phyloP scores from a whole-genome alignment of 2,797 vertebrate species.

The Gambelia wislizenii region DNA sequence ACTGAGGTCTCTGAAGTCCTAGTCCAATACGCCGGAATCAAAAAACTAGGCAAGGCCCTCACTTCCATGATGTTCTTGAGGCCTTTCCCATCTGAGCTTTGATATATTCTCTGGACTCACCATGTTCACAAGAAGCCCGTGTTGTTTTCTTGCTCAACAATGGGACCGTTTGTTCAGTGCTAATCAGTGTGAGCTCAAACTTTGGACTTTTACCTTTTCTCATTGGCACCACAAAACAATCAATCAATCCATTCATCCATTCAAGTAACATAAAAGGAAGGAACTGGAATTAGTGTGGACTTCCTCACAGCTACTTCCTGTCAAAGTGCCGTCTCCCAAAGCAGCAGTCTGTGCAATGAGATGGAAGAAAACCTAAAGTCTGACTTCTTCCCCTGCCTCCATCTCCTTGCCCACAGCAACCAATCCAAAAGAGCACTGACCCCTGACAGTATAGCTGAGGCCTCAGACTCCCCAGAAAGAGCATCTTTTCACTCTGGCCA shows the following conservation, averaged over 20 bases:
- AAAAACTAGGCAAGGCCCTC: too few species aligned
- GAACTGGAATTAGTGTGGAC: conserved; percentile 65
- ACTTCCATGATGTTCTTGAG: background rate
- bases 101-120: background rate
- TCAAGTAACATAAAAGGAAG: conserved; percentile 50
- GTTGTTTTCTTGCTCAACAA: background rate
- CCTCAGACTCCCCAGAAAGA: conserved; percentile 48
- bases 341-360: conserved; percentile 68
- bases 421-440: conserved; percentile 59
- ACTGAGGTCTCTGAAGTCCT: background rate
- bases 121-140: background rate
- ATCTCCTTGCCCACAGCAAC: conserved; percentile 63
- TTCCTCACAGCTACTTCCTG: conserved; percentile 74
- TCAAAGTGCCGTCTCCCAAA: conserved; percentile 64
- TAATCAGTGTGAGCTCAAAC: background rate
- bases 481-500: conserved; percentile 32
- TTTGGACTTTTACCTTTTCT: conserved; percentile 61
- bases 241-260: too few species aligned
- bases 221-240: too few species aligned
- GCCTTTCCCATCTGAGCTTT: background rate
- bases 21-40: background rate
- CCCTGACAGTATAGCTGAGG: conserved; percentile 59
- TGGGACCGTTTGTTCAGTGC: background rate
- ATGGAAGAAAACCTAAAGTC: conserved; percentile 68
- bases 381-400: conserved; percentile 61